Evolutionary conservation across 2,888 invertebrate species (phyloP).

Genomic region (Napeogenes sylphis): DNA sequence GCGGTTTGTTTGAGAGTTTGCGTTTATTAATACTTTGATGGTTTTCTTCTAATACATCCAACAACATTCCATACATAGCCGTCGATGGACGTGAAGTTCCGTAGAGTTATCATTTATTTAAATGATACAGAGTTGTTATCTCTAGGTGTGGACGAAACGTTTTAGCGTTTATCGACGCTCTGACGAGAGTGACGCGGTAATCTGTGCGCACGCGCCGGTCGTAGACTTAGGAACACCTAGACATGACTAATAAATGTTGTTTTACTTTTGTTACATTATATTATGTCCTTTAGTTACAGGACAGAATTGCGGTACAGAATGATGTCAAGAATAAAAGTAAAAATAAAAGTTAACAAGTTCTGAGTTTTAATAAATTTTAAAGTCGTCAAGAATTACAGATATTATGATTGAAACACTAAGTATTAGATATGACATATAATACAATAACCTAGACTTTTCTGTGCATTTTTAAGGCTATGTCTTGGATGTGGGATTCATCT

Average conservation of each 20-base stretch:
- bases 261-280: not conserved
- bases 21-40: not conserved
- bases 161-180: slow-evolving; percentile 58
- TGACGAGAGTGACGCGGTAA: slow-evolving; percentile 49
- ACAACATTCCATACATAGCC: not conserved
- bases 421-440: no score
- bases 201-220: slow-evolving; percentile 59
- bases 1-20: no score
- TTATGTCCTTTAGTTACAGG: not conserved
- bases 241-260: slow-evolving; percentile 17
- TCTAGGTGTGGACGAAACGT: slow-evolving; percentile 41
- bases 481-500: slow-evolving; percentile 70
- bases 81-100: not conserved
- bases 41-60: not conserved
- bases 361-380: no score
- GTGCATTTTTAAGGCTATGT: slow-evolving; percentile 32
- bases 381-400: no score
- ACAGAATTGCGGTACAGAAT: no score
- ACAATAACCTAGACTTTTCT: slow-evolving; percentile 31
- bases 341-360: no score
- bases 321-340: no score
- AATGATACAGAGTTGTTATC: slow-evolving; percentile 25
- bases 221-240: slow-evolving; percentile 19
- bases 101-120: slow-evolving; percentile 8
- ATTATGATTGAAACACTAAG: no score